phyloP scores from a whole-genome alignment of 2,888 invertebrate species.

The Lasioglossum morio region DNA sequence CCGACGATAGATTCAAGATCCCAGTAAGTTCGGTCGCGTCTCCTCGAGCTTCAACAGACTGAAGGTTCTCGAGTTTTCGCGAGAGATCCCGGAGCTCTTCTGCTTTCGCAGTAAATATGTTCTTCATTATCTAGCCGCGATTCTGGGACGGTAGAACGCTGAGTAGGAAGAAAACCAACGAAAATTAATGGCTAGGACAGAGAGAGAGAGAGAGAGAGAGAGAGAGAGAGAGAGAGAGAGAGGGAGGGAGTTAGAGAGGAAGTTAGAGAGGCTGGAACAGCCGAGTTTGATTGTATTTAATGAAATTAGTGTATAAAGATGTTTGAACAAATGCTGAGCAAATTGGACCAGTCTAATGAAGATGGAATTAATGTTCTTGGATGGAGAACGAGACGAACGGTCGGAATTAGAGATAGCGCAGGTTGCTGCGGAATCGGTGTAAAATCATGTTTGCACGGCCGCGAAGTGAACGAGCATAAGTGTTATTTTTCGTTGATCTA shows the following conservation, averaged over 20 bases:
- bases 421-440: not conserved
- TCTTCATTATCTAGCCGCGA: not conserved
- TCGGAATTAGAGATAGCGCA: not conserved
- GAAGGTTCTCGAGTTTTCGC: not conserved
- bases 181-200: not conserved
- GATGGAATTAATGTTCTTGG: not conserved
- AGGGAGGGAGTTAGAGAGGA: too few relatives aligned
- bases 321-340: not conserved
- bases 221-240: too few relatives aligned
- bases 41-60: not conserved
- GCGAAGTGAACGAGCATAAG: not conserved
- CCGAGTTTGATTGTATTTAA: not conserved
- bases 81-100: not conserved
- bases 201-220: too few relatives aligned
- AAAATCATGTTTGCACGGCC: not conserved
- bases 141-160: not conserved
- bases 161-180: not conserved
- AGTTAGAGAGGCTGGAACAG: not conserved
- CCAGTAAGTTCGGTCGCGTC: not conserved
- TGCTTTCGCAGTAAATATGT: slow-evolving; percentile 1
- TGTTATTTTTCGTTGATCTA: not conserved
- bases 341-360: not conserved
- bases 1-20: not conserved
- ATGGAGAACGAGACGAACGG: not conserved
- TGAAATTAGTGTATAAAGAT: not conserved